Base-by-base conservation (phyloP, 2,888 invertebrate genomes). In the Acanthoscelides obtectus region DNA sequence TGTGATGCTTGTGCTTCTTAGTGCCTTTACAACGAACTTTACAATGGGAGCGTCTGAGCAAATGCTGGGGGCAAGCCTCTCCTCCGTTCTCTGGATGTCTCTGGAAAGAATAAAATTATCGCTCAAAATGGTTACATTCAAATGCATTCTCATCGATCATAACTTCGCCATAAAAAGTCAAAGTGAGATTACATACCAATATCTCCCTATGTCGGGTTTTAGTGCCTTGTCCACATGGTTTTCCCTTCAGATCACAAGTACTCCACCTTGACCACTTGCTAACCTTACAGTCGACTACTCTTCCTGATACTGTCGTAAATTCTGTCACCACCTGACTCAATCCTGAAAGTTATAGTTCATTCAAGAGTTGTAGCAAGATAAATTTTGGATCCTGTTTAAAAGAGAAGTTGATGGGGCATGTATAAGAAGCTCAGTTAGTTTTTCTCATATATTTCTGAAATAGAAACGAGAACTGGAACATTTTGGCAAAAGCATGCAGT, bases 211-310 rank as follows among this genome's bases (percentile, higher is more conserved):
- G 84, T 75, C 86, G 86, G 20, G 84, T 76, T 77, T 84, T 86
- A 63, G 82, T 79, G n/a, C 88, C 88, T 20, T 84, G 85, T 1
- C 88, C 88, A 77, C 89, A 89, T 27, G 69, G 22, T 21, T 70
- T 65, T 64, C 70, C 74, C 8, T 68, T 70, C 22, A 79, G 73
- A 73, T 81, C 86, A 75, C 89, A 89, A 4, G 84, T 83, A 66
- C 86, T 85, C 88, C 88, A 89, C 3, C 83, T 80, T 20, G 85
- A 84, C 88, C 88, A 89, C 2, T 84, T 83, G 0, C 88, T 87
- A 1, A 88, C 86, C 71, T 84, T 77, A 76, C 89, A 89, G 74
- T 88, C 86, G 2, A 81, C 74, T 20, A 80, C 80, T 21, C 75
- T 68, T 22, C 80, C 81, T 72, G 21, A 75, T 72, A 66, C 69